Evolutionary conservation across 2,113 vertebrate species (phyloP), one percentile per base, ranked within the genome.

Genomic region (Muscicapa adusta): DNA sequence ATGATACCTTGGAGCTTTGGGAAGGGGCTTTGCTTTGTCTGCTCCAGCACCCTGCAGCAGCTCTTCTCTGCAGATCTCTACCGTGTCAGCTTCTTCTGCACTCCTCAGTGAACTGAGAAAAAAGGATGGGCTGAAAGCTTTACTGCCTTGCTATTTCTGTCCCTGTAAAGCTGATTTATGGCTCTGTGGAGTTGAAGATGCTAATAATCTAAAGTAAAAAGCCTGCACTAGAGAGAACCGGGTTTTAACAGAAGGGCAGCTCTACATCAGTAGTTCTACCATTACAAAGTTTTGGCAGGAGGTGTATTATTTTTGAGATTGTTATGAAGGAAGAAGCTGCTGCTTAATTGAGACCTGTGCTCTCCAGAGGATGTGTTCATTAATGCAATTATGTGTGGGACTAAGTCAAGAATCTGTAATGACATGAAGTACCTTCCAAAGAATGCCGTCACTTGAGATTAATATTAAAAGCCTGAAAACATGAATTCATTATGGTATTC

Each of bases 81-180:
- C 22, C 10, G 16, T 10, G 4, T 26, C 48, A 34, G 66, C 58
- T 76, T 75, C 40, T 28, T 53, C 40, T 65, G 53, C 9, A 12
- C 31, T 89, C 8, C 18, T 28, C 24, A 17, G 33, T 47, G 71
- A 80, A 24, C 34, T 58, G 71, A 82, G 82, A 25, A 43, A 56
- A 58, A 47, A 54, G 42, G 43, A n/a, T 31, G 51, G 40, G 50
- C 88, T 80, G 82, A 66, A 76, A 19, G 82, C 88, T 91, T 83
- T 83, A 66, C 79, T 88, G 63, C 60, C 60, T 36, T 68, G 50
- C 83, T 92, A 83, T 95, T 95, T 85, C 42, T 43, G 72, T 92
- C 29, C 6, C 71, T 60, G 10, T 71, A 91, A 80, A 88, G 79
- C 82, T 85, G 78, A 62, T 65, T 86, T 77, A 14, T 28, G 34